A percentile compares a stretch with the other conserved stretches of the same genome.
Evolutionary conservation across 2,797 vertebrate genomes (phyloP).

Genomic region (Eulemur coronatus): DNA sequence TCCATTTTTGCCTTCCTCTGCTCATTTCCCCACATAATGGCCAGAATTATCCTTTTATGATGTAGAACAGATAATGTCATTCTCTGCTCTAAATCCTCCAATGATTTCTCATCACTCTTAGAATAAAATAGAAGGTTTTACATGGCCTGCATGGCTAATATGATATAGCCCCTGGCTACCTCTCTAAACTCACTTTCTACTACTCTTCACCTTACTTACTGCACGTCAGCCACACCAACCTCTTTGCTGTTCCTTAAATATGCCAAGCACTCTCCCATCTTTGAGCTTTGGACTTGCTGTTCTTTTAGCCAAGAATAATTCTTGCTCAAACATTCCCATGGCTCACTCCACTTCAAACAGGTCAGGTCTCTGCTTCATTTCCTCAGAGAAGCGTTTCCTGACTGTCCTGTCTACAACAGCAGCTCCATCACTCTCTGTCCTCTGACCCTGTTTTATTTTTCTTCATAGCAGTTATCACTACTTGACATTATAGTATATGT

Average conservation of each 20-base stretch:
- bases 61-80: slow-evolving; percentile 35
- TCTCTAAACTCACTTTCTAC: slow-evolving; percentile 38
- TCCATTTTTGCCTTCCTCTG: neutral
- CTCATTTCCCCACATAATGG: neutral
- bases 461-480: neutral
- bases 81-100: neutral
- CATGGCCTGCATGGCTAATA: neutral
- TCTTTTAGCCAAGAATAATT: neutral
- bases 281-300: neutral
- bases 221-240: neutral
- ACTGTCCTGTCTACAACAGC: neutral
- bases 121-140: slow-evolving; percentile 29
- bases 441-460: neutral
- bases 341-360: neutral
- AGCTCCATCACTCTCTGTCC: neutral
- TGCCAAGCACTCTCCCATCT: neutral
- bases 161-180: neutral
- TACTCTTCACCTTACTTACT: neutral
- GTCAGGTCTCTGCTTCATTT: neutral
- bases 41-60: neutral
- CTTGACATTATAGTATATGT: neutral
- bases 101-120: slow-evolving; percentile 2
- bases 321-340: neutral
- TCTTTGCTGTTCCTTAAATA: slow-evolving; percentile 26
- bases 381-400: neutral